phyloP scores from a whole-genome alignment of 2,888 invertebrate species.

The Sericinus montela region DNA sequence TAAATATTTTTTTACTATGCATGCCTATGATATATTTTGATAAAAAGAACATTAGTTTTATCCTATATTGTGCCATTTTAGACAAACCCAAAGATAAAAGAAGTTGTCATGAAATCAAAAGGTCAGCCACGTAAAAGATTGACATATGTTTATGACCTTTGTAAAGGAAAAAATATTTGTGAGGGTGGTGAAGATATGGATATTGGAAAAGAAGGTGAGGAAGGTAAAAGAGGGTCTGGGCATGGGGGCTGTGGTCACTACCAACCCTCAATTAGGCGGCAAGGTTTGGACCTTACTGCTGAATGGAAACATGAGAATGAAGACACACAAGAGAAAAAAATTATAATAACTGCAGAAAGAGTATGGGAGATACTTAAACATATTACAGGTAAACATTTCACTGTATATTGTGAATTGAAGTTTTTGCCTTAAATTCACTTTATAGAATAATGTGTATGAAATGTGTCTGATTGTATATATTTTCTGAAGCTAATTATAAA shows the following conservation, averaged over 20 bases:
- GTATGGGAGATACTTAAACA: conserved; percentile 98
- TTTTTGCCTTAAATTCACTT: too few relatives aligned
- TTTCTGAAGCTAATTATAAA: too few relatives aligned
- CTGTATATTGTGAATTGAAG: too few relatives aligned
- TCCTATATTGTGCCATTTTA: conserved; percentile 49
- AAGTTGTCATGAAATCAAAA: conserved; percentile 96
- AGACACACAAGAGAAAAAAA: conserved; percentile 98
- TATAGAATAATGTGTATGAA: too few relatives aligned
- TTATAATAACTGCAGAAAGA: conserved; percentile 94
- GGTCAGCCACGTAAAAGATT: conserved; percentile 97
- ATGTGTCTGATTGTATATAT: too few relatives aligned
- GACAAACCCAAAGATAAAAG: conserved; percentile 95
- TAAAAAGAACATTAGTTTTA: neutral
- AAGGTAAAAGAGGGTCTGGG: conserved; percentile 77
- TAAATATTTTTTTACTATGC: conserved; percentile 57
- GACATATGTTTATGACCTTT: conserved; percentile 97
- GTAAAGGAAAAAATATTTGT: conserved; percentile 98
- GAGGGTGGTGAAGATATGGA: conserved; percentile 99
- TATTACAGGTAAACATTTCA: conserved; percentile 80
- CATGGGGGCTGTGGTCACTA: conserved; percentile 99
- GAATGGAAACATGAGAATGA: conserved; percentile 99
- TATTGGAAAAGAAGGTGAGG: conserved; percentile 87
- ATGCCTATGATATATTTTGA: neutral
- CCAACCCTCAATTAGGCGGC: conserved; percentile 94
- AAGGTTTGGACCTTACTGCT: conserved; percentile 95